phyloP scores from a whole-genome alignment of 2,888 invertebrate species.

The Ptychoptera albimana region DNA sequence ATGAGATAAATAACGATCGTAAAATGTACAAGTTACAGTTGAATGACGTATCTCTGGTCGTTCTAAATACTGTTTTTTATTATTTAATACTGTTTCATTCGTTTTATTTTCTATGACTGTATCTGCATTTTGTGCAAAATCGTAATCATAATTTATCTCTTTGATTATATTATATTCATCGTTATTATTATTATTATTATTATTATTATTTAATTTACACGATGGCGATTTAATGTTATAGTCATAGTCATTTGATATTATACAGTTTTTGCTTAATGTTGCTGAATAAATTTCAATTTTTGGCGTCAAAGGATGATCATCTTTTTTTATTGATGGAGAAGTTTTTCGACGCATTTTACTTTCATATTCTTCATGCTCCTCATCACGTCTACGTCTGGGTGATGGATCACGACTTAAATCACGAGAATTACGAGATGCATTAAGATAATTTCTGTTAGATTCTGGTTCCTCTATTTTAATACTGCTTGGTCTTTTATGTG shows the following conservation, averaged over 20 bases:
- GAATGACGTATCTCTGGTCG: conserved; percentile 29
- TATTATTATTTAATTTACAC: conserved; percentile 13
- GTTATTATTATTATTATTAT: not conserved
- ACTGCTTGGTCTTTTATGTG: not conserved
- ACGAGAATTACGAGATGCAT: conserved; percentile 6
- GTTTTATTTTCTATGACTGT: not conserved
- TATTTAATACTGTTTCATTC: not conserved
- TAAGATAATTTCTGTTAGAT: not conserved
- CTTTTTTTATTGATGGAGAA: conserved; percentile 16
- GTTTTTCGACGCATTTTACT: conserved; percentile 29
- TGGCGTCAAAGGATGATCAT: not conserved
- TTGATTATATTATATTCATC: too few relatives aligned
- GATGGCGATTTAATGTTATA: conserved; percentile 12
- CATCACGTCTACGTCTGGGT: conserved; percentile 23
- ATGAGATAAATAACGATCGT: conserved; percentile 28
- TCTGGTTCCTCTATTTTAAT: not conserved
- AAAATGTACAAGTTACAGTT: conserved; percentile 29
- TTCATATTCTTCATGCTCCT: conserved; percentile 27
- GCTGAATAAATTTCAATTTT: not conserved
- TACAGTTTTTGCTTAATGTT: too few relatives aligned
- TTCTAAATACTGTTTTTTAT: conserved; percentile 15
- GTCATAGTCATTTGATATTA: too few relatives aligned
- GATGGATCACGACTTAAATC: conserved; percentile 24
- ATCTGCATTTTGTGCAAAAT: too few relatives aligned
- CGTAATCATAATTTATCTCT: too few relatives aligned